Percentiles rank a stretch among this genome's conserved stretches.
Conservation (phyloP, 2,888 invertebrate species). For the Caenorhabditis parvicauda region DNA sequence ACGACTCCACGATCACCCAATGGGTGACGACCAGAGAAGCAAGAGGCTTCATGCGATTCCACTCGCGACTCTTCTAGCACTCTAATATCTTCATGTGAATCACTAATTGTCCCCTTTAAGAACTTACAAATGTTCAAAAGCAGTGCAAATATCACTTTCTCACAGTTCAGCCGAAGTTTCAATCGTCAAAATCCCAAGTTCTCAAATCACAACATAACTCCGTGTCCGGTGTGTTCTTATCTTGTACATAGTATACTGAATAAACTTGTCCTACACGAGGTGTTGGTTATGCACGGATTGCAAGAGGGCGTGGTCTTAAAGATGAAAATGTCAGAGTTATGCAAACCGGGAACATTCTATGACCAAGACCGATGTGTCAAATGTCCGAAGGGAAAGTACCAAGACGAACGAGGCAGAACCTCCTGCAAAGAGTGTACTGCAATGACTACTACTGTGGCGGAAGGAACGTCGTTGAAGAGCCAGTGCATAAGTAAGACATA, state of each 20-base stretch:
- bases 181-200: too few relatives aligned
- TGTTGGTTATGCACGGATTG: too few relatives aligned
- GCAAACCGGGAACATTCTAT: conserved; percentile 31
- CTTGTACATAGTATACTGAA: too few relatives aligned
- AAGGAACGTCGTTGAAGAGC: conserved; percentile 12
- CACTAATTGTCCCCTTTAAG: conserved; percentile 5
- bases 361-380: conserved; percentile 27
- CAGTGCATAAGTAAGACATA: conserved; percentile 25
- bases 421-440: conserved; percentile 29
- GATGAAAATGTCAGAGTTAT: conserved; percentile 27
- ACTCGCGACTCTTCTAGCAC: conserved; percentile 28
- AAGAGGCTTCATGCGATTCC: conserved; percentile 25
- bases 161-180: too few relatives aligned
- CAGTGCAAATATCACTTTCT: conserved; percentile 15
- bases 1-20: conserved; percentile 33
- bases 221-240: too few relatives aligned
- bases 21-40: too few relatives aligned
- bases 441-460: conserved; percentile 23
- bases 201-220: too few relatives aligned
- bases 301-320: too few relatives aligned
- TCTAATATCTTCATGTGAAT: conserved; percentile 19
- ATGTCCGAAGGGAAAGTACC: conserved; percentile 31
- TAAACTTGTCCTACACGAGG: too few relatives aligned
- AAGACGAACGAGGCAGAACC: conserved; percentile 34
- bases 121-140: conserved; percentile 5